Conservation (phyloP, 2,888 invertebrate genomes). For the Chironomus riparius region DNA sequence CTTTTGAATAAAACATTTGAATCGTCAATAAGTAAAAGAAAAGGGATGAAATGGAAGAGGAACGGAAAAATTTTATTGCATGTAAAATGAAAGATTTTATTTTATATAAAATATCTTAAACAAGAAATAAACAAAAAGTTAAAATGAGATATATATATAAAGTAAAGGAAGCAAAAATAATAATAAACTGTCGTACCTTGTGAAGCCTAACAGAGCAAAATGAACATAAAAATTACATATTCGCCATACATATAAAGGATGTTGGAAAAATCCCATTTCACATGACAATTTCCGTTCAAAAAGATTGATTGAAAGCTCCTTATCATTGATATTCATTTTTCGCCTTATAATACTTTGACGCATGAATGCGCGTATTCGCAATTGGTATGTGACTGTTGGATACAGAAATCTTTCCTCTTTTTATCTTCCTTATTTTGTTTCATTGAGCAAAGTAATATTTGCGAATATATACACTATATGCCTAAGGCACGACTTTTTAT, state of each 20-base stretch:
- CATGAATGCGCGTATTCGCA: not conserved
- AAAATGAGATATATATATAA: too few species aligned
- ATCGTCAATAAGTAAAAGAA: too few species aligned
- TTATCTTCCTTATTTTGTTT: too few species aligned
- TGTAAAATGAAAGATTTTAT: too few species aligned
- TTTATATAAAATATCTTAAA: too few species aligned
- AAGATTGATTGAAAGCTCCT: conserved; percentile 5
- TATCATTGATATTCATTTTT: conserved; percentile 10
- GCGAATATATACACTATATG: not conserved
- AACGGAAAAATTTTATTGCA: too few species aligned
- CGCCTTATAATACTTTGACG: not conserved
- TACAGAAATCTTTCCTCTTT: not conserved
- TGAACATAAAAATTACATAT: not conserved
- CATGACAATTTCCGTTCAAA: not conserved
- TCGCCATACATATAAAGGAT: too few species aligned
- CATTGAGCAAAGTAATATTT: too few species aligned
- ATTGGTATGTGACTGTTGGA: not conserved
- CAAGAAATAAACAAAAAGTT: too few species aligned
- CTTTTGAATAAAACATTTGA: too few species aligned
- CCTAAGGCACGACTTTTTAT: not conserved
- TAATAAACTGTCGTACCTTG: not conserved
- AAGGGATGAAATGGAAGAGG: too few species aligned
- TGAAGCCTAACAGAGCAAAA: not conserved
- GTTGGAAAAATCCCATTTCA: not conserved
- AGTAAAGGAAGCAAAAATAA: too few species aligned